These are phyloP conservation scores for Drosophila mimica DNA, from an alignment of 2,888 invertebrate species.

Conservation along the genomic window DNA sequence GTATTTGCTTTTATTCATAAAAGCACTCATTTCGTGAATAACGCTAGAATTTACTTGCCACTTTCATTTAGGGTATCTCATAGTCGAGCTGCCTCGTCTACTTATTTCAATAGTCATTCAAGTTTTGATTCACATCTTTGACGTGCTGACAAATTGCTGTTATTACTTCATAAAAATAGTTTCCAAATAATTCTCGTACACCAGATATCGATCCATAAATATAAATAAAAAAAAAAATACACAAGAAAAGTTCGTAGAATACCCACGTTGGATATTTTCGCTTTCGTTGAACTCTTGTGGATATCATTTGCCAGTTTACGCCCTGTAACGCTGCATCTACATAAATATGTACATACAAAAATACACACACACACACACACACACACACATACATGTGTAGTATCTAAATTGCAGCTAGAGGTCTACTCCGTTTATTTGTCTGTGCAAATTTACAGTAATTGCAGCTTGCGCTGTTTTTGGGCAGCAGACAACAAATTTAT, in stretches of 20 bases:
- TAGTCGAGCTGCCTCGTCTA: neutral
- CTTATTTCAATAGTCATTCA: neutral
- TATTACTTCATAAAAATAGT: neutral
- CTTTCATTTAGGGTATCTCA: neutral
- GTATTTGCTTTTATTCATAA: neutral
- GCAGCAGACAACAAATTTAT: constrained; percentile 71
- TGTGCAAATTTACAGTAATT: constrained; percentile 71
- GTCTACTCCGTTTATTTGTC: constrained; percentile 47
- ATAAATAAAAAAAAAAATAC: neutral
- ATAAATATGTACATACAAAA: neutral
- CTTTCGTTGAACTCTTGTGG: constrained; percentile 5
- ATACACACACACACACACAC: neutral
- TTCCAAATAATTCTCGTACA: neutral
- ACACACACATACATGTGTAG: neutral
- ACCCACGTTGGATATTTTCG: constrained; percentile 1
- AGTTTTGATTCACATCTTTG: neutral
- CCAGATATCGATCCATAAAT: neutral
- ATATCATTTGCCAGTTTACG: neutral
- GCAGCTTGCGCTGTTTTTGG: constrained; percentile 58
- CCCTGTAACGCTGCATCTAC: neutral
- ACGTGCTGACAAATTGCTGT: neutral
- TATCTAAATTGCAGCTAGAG: constrained; percentile 8
- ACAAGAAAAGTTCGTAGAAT: neutral
- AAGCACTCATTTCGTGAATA: neutral
- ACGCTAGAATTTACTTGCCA: neutral